Percentiles rank a stretch among this genome's conserved stretches.
Evolutionary conservation across 2,888 invertebrate species (phyloP).

Genomic region (Corythucha ciliata): DNA sequence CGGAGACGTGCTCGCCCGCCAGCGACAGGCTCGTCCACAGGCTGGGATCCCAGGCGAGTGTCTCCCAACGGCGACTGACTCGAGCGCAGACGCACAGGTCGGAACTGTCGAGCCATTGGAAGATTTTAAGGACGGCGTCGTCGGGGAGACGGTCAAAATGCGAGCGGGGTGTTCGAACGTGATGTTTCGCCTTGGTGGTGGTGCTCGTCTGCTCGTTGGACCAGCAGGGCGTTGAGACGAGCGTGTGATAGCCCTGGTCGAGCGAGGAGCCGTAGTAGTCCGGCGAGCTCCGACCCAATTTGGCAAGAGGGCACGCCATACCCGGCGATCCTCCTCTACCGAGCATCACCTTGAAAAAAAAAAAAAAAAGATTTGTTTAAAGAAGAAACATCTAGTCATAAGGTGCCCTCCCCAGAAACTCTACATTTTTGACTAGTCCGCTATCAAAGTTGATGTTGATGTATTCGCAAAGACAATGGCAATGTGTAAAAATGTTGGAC

Average conservation of each 20-base stretch:
- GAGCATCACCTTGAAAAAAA: constrained; percentile 32
- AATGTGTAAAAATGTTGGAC: no score
- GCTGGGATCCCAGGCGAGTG: constrained; percentile 65
- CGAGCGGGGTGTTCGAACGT: constrained; percentile 19
- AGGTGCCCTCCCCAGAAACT: no score
- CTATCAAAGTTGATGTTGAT: no score
- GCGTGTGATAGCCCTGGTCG: constrained; percentile 73
- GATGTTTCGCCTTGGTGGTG: no score
- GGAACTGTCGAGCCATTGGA: constrained; percentile 59
- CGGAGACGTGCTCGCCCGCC: constrained; percentile 51
- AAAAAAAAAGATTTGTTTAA: no score
- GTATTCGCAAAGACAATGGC: no score
- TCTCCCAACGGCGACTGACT: constrained; percentile 66
- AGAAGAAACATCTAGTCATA: no score
- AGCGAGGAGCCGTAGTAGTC: constrained; percentile 40
- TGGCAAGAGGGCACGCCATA: constrained; percentile 52
- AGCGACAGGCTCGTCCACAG: constrained; percentile 62
- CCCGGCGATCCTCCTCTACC: constrained; percentile 31
- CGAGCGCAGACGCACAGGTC: constrained; percentile 64
- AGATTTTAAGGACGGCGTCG: constrained; percentile 57
- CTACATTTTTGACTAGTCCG: no score
- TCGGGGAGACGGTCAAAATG: constrained; percentile 47
- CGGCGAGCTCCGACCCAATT: constrained; percentile 47
- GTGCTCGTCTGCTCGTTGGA: constrained; percentile 22
- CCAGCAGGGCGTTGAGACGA: constrained; percentile 48